A percentile compares a stretch with the other conserved stretches of the same genome.
These are phyloP conservation scores for Metridium senile DNA, from an alignment of 92 coral and sea anemone species.

Conservation along the genomic window DNA sequence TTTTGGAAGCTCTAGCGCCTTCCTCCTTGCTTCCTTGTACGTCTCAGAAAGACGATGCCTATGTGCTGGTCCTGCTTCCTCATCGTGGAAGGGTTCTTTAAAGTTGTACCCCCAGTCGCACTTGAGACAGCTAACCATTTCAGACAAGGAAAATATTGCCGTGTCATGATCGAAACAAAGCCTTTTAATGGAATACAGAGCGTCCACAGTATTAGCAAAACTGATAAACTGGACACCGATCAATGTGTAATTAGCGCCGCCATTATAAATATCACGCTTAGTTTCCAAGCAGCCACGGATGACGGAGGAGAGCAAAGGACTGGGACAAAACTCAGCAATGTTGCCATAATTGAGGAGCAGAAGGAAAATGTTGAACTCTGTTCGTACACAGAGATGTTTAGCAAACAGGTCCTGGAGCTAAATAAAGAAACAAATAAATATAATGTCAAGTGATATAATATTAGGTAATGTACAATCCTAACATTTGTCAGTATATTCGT, in stretches of 20 bases:
- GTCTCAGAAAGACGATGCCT: constrained; percentile 57
- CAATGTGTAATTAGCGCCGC: constrained; percentile 66
- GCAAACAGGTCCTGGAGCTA: constrained; percentile 52
- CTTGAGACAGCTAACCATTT: constrained; percentile 69
- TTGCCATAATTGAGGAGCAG: constrained; percentile 75
- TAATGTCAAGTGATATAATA: too few relatives aligned
- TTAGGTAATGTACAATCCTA: too few relatives aligned
- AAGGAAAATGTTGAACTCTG: constrained; percentile 45
- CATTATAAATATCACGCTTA: constrained; percentile 67
- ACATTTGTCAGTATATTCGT: too few relatives aligned
- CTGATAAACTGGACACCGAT: constrained; percentile 58
- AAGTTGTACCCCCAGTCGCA: constrained; percentile 28
- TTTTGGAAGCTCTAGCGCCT: constrained; percentile 58
- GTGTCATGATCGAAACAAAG: constrained; percentile 73
- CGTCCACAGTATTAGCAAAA: constrained; percentile 65
- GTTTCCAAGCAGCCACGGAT: constrained; percentile 77
- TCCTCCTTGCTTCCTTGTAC: constrained; percentile 64
- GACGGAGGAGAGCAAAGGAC: constrained; percentile 73
- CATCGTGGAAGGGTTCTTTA: constrained; percentile 69
- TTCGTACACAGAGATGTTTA: constrained; percentile 55
- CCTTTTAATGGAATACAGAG: constrained; percentile 69
- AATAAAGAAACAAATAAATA: too few relatives aligned
- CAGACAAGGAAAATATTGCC: constrained; percentile 53
- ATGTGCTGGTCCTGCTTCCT: constrained; percentile 57
- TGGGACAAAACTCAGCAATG: constrained; percentile 63